These are phyloP conservation scores for Neotoma lepida DNA, from an alignment of 2,113 vertebrate species.

Conservation along the genomic window DNA sequence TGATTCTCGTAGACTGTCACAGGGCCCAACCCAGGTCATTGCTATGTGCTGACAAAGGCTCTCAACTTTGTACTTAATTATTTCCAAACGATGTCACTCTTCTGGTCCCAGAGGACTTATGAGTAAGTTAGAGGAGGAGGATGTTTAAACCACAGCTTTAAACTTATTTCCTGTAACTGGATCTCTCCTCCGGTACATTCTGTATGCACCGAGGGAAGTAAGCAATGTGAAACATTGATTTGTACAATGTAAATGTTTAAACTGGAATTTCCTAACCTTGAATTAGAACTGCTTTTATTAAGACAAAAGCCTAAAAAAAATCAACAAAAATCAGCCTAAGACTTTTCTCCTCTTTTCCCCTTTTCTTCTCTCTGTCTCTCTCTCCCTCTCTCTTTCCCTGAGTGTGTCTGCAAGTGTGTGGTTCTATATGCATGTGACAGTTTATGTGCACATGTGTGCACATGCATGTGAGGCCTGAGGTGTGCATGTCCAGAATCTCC, in stretches of 20 bases:
- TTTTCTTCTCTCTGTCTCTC: not conserved
- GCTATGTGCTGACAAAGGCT: not conserved
- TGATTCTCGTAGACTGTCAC: not conserved
- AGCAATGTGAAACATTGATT: not conserved
- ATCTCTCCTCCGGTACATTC: not conserved
- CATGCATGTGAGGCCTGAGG: not conserved
- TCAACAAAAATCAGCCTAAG: not conserved
- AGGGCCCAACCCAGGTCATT: not conserved
- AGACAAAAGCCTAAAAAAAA: not conserved
- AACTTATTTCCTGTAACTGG: constrained; percentile 11
- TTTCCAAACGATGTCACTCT: not conserved
- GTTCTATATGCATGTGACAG: not conserved
- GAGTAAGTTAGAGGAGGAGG: constrained; percentile 5
- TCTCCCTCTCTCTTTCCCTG: not conserved
- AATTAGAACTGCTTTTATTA: not conserved
- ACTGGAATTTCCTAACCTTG: not conserved
- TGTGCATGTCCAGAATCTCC: not conserved
- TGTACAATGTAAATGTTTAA: constrained; percentile 20
- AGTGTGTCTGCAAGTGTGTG: not conserved
- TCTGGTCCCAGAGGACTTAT: not conserved
- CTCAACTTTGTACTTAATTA: not conserved
- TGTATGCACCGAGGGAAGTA: not conserved
- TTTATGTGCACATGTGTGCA: not conserved
- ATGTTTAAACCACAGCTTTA: not conserved
- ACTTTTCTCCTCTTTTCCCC: too few species aligned